Base-by-base conservation (phyloP, 2,113 vertebrate species). In the Merops nubicus region DNA sequence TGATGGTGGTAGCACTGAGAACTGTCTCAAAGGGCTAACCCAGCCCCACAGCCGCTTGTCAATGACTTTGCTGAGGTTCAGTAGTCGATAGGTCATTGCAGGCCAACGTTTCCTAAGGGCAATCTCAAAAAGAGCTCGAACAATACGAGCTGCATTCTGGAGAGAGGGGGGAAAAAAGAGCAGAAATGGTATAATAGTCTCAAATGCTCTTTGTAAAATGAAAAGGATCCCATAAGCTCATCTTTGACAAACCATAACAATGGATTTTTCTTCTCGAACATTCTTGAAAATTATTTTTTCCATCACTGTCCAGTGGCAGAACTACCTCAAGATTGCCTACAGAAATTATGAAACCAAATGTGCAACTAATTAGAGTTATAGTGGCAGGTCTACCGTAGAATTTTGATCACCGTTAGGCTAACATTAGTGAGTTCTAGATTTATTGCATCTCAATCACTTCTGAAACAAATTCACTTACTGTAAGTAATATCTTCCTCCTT, bases 21-120 rank as follows among this genome's bases (percentile, higher is more conserved):
- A 99, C 95, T 99, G 99, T 25, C 99, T 98, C 80, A 99, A 98
- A 48, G 99, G 99, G 96, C 99, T 99, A 33, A 98, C 98, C 96
- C 98, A 99, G 93, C 98, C 98, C 99, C 99, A 99, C 43, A 99
- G 98, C 14, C 99, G 98, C 98, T 99, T 99, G 98, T 99, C 99
- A 5, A 99, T 99, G 93, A 99, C 98, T 98, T 99, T 99, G 96
- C 99, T 99, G 82, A 99, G 99, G 48, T 98, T 99, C 94, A 99
- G 98, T 53, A 99, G 98, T n/a, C 98, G 98, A 89, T 99, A 99
- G 25, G 99, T 99, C 99, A 99, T 99, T 90, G 99, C 97, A 33
- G 99, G 99, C 99, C 99, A 99, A 33, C 99, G 98, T 85, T 99
- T 99, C 96, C 99, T 98, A 92, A 99, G 98, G 88, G 99, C 99